phyloP scores from a whole-genome alignment of 2,888 invertebrate genomes.

The Argynnis bischoffii region DNA sequence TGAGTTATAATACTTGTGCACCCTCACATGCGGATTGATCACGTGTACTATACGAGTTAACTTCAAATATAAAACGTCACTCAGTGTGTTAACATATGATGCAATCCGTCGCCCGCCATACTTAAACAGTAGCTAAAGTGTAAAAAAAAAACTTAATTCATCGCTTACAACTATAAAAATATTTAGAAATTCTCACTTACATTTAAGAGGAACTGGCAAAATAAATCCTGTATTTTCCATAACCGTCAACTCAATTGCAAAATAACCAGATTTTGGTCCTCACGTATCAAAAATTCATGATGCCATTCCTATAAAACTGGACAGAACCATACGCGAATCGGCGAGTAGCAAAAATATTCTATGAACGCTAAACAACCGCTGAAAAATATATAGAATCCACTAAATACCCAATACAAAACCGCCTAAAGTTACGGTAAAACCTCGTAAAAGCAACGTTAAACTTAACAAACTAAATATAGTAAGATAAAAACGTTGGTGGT shows the following conservation, averaged over 20 bases:
- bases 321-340: slow-evolving; percentile 68
- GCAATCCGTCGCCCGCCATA: slow-evolving; percentile 42
- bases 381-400: slow-evolving; percentile 75
- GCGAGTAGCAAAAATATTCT: slow-evolving; percentile 77
- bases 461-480: slow-evolving; percentile 69
- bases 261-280: slow-evolving; percentile 72
- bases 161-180: slow-evolving; percentile 80
- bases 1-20: slow-evolving; percentile 64
- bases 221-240: slow-evolving; percentile 75
- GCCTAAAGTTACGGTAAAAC: slow-evolving; percentile 64
- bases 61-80: neutral
- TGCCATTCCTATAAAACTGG: slow-evolving; percentile 77
- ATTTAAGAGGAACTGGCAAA: slow-evolving; percentile 82
- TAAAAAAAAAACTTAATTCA: slow-evolving; percentile 70
- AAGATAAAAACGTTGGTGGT: slow-evolving; percentile 64
- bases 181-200: slow-evolving; percentile 82
- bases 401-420: slow-evolving; percentile 74
- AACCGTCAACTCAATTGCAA: slow-evolving; percentile 53
- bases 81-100: neutral
- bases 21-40: slow-evolving; percentile 29
- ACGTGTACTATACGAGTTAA: slow-evolving; percentile 1
- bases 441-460: slow-evolving; percentile 70
- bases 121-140: slow-evolving; percentile 64
- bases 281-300: slow-evolving; percentile 69
- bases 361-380: slow-evolving; percentile 73